Evolutionary conservation across 2,888 invertebrate genomes (phyloP), one percentile per base, ranked within the genome.

Genomic region (Troides oblongomaculatus): DNA sequence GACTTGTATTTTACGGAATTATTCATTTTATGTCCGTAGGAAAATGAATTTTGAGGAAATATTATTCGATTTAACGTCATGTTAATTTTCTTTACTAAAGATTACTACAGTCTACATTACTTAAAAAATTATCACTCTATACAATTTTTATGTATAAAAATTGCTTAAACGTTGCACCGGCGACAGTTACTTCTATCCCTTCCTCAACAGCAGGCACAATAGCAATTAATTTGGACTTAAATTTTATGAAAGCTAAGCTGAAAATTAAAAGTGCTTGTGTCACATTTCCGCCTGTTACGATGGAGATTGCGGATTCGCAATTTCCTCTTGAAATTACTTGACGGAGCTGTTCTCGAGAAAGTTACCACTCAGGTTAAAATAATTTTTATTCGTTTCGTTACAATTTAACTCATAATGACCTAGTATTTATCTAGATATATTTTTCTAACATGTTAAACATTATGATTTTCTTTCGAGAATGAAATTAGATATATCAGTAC

Each of bases 201-300:
- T 23, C 53, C 21, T 66, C 21, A 53, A 60, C 25, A 62, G 23
- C 5, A 25, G 14, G 17, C 21, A 66, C 39, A 62, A 58, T 57
- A 43, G 62, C 23, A 56, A 43, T 67, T 57, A 62, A 68, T 25
- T 50, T 30, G 14, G 53, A 21, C 36, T 67, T 71, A 56, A 64
- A 68, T 68, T 70, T 58, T 56, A 66, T 65, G 56, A 39, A 30
- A 57, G 66, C 66, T 74, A 71, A 72, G 73, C 71, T 72, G 71
- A 70, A 72, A 73, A 72, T 71, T 70, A 70, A 71, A 74, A 67
- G 68, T 71, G 71, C 72, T 71, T 72, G 64, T 70, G 70, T 66
- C 65, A 70, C 58, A 70, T 72, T 71, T 60, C 74, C 66, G 68
- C 69, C 64, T 71, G 67, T 70, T 64, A 57, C 71, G 68, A 68